These are phyloP conservation scores for Lottia scabra DNA, from an alignment of 2,888 invertebrate genomes.

Conservation along the genomic window DNA sequence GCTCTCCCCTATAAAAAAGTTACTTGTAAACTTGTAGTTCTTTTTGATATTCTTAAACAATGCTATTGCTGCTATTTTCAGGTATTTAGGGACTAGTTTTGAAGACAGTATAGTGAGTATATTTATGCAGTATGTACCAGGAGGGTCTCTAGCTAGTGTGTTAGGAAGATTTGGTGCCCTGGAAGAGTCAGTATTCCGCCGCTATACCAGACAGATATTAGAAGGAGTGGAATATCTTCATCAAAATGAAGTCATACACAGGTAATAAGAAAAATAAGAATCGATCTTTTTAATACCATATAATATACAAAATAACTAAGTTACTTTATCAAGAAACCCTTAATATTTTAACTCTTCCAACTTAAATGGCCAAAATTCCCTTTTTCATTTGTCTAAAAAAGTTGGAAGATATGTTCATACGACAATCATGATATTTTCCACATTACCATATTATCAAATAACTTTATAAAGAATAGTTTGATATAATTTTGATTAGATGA, in stretches of 20 bases:
- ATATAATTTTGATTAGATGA: too few species aligned
- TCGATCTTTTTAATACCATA: too few species aligned
- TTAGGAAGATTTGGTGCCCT: constrained; percentile 68
- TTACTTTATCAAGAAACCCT: too few species aligned
- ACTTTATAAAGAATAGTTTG: too few species aligned
- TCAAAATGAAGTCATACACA: constrained; percentile 68
- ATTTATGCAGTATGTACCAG: constrained; percentile 70
- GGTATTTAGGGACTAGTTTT: constrained; percentile 68
- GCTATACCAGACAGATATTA: constrained; percentile 68
- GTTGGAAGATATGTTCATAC: too few species aligned
- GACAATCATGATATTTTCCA: too few species aligned
- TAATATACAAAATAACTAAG: too few species aligned
- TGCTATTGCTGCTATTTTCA: constrained; percentile 28
- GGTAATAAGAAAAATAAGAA: constrained; percentile 49
- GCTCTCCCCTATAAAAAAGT: too few species aligned
- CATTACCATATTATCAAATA: too few species aligned
- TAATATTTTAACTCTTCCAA: too few species aligned
- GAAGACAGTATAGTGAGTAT: constrained; percentile 67
- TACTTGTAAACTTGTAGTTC: background rate
- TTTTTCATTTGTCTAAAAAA: too few species aligned
- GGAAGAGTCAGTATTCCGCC: constrained; percentile 66
- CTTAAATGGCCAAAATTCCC: too few species aligned
- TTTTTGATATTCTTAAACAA: background rate
- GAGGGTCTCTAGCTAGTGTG: constrained; percentile 68
- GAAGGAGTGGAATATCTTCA: constrained; percentile 69